These are phyloP conservation scores for Branchellion lobata DNA, from an alignment of 2,888 invertebrate genomes.

Conservation along the genomic window DNA sequence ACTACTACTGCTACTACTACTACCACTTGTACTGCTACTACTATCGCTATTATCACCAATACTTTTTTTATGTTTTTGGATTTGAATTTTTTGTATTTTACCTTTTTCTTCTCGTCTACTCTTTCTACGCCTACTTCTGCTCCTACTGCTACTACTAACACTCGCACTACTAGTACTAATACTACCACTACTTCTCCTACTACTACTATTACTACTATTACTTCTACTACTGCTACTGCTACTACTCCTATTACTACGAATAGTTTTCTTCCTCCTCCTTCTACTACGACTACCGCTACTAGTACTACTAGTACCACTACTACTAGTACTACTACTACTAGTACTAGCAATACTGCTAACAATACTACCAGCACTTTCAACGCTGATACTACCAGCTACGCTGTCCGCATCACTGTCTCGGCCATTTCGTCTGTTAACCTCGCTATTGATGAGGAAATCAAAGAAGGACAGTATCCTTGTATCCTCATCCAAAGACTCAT, in stretches of 20 bases:
- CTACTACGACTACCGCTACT: neutral
- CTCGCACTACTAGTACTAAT: neutral
- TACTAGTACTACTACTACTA: constrained; percentile 18
- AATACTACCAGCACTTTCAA: neutral
- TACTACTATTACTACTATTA: neutral
- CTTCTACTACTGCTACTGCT: neutral
- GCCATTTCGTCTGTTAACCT: constrained; percentile 61
- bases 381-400: neutral
- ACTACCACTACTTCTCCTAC: neutral
- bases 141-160: neutral
- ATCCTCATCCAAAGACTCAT: constrained; percentile 80
- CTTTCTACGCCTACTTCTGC: neutral
- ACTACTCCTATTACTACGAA: too few relatives aligned
- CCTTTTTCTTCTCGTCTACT: neutral
- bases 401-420: neutral
- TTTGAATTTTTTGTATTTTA: too few relatives aligned
- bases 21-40: constrained; percentile 45
- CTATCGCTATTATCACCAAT: constrained; percentile 41
- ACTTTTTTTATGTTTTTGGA: too few relatives aligned
- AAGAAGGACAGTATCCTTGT: constrained; percentile 95
- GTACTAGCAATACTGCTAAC: neutral
- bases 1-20: constrained; percentile 48
- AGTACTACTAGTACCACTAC: constrained; percentile 4
- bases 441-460: constrained; percentile 85
- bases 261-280: too few relatives aligned